phyloP scores from a whole-genome alignment of 2,113 vertebrate genomes.

The Forbesichthys agassizii region DNA sequence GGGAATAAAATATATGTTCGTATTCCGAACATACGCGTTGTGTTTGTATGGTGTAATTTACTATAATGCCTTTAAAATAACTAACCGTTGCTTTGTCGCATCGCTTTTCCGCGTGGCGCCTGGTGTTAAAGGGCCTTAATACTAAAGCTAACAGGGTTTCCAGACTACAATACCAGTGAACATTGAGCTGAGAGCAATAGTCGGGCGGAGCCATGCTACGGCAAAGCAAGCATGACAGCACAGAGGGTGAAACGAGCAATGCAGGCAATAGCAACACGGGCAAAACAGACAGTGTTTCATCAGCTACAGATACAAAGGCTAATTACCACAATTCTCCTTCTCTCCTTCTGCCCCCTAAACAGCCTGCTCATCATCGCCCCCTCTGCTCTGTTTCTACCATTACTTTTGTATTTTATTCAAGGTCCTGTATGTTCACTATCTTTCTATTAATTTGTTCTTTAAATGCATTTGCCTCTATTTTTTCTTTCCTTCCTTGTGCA shows the following conservation, averaged over 20 bases:
- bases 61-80: no score
- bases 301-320: constrained; percentile 59
- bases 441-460: constrained; percentile 1
- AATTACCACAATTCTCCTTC: constrained; percentile 47
- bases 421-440: not conserved
- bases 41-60: no score
- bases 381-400: no score
- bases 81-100: no score
- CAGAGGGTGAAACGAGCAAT: constrained; percentile 51
- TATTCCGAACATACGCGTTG: no score
- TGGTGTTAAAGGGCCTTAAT: no score
- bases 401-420: not conserved
- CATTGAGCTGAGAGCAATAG: no score
- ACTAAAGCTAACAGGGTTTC: no score
- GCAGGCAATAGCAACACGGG: constrained; percentile 11
- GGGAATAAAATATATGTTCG: no score
- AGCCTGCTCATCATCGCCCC: not conserved
- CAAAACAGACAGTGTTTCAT: constrained; percentile 53
- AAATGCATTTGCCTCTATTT: constrained; percentile 15
- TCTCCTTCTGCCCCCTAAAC: not conserved
- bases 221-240: constrained; percentile 63
- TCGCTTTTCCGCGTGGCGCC: no score
- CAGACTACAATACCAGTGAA: no score
- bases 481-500: constrained; percentile 14
- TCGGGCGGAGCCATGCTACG: no score